Conservation (phyloP, 2,797 vertebrate genomes). For the Cuculus canorus region DNA sequence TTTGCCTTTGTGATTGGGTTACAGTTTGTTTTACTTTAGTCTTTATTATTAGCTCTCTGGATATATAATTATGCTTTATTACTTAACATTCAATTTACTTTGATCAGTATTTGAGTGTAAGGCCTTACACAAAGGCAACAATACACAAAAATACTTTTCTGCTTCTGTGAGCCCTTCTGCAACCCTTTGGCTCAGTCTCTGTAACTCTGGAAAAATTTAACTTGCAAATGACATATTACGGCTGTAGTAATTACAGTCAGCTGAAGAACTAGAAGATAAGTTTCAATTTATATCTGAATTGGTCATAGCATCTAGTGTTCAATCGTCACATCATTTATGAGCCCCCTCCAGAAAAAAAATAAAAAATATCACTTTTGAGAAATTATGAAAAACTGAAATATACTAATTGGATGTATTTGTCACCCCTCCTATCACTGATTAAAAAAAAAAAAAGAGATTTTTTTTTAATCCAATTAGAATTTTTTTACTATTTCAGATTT, state of each 20-base stretch:
- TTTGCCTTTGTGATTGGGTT: constrained; percentile 52
- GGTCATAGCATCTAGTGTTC: background rate
- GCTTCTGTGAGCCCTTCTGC: background rate
- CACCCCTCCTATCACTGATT: background rate
- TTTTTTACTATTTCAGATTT: background rate
- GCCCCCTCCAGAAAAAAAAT: accelerated
- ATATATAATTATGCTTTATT: constrained; percentile 48
- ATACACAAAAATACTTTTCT: background rate
- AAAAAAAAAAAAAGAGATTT: background rate
- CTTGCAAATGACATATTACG: background rate
- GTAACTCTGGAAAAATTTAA: background rate
- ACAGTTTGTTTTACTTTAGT: constrained; percentile 38
- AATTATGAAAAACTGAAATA: background rate
- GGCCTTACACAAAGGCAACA: background rate
- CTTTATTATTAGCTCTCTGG: constrained; percentile 15
- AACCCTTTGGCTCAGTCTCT: background rate
- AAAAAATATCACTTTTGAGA: background rate
- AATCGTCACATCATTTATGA: background rate
- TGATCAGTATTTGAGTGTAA: background rate
- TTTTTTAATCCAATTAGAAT: background rate
- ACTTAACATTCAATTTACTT: constrained; percentile 36
- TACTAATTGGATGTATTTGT: background rate
- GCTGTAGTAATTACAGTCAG: background rate
- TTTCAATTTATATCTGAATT: background rate
- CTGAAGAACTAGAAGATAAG: background rate